These are phyloP conservation scores for Rhinichthys klamathensis DNA, from an alignment of 2,113 vertebrate genomes.

Conservation along the genomic window DNA sequence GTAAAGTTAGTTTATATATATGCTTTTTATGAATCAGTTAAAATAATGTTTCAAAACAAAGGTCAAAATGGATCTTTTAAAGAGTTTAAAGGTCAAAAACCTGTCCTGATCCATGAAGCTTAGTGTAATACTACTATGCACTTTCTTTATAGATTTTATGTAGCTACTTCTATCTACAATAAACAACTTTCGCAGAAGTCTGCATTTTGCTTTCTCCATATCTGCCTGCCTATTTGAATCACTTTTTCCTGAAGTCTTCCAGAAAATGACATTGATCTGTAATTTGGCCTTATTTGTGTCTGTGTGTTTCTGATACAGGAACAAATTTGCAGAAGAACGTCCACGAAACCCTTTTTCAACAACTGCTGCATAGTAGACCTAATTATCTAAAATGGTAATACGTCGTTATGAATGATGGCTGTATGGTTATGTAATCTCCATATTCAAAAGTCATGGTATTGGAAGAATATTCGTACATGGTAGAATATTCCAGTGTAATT, in stretches of 20 bases:
- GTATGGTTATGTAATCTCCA: background rate
- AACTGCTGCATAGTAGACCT: too few species aligned
- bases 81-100: background rate
- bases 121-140: background rate
- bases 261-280: too few species aligned
- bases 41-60: too few species aligned
- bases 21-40: too few species aligned
- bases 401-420: too few species aligned
- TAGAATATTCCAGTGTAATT: too few species aligned
- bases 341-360: background rate
- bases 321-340: background rate
- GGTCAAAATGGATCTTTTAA: background rate
- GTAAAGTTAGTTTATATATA: too few species aligned
- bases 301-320: background rate
- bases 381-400: background rate
- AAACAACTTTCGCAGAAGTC: background rate
- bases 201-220: background rate
- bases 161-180: background rate
- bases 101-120: background rate
- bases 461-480: too few species aligned
- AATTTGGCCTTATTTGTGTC: too few species aligned
- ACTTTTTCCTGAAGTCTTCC: too few species aligned
- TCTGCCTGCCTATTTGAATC: background rate
- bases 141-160: background rate
- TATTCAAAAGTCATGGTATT: too few species aligned